Evolutionary conservation across 2,797 vertebrate genomes (phyloP), one percentile per base, ranked within the genome.

Genomic region (Pampus argenteus): DNA sequence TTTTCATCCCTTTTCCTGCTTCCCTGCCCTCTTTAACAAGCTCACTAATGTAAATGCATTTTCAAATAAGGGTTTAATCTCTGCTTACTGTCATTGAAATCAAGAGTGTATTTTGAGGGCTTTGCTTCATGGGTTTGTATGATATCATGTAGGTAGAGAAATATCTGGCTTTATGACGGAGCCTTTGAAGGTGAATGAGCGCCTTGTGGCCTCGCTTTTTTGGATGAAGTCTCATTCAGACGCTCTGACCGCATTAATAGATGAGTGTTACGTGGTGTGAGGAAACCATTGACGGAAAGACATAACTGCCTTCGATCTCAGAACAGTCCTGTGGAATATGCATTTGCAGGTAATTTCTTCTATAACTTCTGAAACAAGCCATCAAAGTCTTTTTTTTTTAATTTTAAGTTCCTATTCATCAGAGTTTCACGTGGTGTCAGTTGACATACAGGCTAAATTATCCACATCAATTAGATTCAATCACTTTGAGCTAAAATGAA

Each of bases 261-360:
- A 75, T 59, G 54, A 57, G 48, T 55, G 38, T 67, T 67, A 40
- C 66, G 64, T 55, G 48, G 23, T 74, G 10, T 51, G 50, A 68
- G 42, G 61, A 82, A 73, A 58, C 28, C 71, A 42, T 14, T 77
- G 76, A 83, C 54, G 70, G 40, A 38, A 66, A 83, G 13, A 68
- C 49, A 49, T 20, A 62, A 70, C 67, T 51, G 68, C 67, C 51
- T 58, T 74, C 38, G 23, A 59, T n/a, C 56, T 75, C 26, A 17
- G 36, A 51, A 11, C 17, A 28, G n/a, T 60, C 45, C n/a, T 2
- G 2, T 59, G 56, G 56, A 69, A 34, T 59, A 73, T 56, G 45
- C 14, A 18, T 57, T 42, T 66, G 22, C 63, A 62, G 62, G 31
- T 58, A 23, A 63, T 74, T 67, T 73, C 11, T 57, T 67, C 38